These are phyloP conservation scores for Ormyrus pomaceus DNA, from an alignment of 2,888 invertebrate species.

Conservation along the genomic window DNA sequence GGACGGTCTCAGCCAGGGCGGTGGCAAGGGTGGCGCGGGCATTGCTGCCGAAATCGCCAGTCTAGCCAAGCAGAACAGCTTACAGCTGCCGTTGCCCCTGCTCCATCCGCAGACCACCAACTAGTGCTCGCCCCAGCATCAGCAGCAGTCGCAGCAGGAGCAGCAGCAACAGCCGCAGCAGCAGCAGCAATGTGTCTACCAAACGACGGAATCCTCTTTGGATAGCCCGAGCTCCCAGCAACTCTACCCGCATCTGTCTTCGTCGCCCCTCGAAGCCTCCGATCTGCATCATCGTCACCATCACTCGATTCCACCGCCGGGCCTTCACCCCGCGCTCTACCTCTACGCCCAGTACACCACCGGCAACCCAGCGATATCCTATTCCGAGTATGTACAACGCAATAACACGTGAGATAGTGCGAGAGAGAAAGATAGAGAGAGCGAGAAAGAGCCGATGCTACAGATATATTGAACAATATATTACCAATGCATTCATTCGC, in stretches of 20 bases:
- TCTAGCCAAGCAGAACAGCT: conserved; percentile 73
- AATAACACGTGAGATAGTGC: conserved; percentile 63
- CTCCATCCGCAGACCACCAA: conserved; percentile 74
- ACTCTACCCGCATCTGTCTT: conserved; percentile 64
- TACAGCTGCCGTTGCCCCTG: conserved; percentile 74
- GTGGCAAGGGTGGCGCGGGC: conserved; percentile 68
- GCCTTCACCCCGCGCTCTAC: conserved; percentile 73
- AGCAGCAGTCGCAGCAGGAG: conserved; percentile 66
- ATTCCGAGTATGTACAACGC: conserved; percentile 73
- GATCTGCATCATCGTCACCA: conserved; percentile 63
- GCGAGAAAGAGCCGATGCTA: conserved; percentile 22
- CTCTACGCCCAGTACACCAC: conserved; percentile 74
- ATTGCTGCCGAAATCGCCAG: conserved; percentile 73
- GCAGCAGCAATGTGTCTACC: conserved; percentile 70
- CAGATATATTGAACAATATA: conserved; percentile 15
- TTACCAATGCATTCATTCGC: conserved; percentile 10
- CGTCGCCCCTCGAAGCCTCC: conserved; percentile 57
- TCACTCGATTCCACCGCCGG: conserved; percentile 66
- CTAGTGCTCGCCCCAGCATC: conserved; percentile 71
- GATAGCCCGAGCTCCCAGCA: conserved; percentile 44
- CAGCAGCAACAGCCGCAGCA: conserved; percentile 60
- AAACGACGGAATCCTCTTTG: conserved; percentile 65
- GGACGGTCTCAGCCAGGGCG: conserved; percentile 66
- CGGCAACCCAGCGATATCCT: conserved; percentile 69
- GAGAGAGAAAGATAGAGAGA: conserved; percentile 34